These are phyloP conservation scores for Crotalus helleri DNA, from an alignment of 2,113 vertebrate genomes.

Conservation along the genomic window DNA sequence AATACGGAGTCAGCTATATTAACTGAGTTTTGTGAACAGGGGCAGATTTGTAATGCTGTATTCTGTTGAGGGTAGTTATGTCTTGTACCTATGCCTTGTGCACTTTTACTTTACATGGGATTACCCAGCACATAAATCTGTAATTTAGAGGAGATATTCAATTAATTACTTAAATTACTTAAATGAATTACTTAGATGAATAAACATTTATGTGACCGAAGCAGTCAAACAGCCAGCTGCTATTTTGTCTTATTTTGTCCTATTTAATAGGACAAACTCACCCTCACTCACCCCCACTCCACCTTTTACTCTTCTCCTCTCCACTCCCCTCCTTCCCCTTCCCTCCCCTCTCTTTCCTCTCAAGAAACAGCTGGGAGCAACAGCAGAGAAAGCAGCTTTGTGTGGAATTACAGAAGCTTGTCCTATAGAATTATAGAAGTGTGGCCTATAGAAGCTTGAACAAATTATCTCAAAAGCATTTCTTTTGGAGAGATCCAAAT, in stretches of 20 bases:
- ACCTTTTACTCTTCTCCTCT: not conserved
- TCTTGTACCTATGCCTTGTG: not conserved
- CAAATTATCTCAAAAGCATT: not conserved
- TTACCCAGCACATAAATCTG: not conserved
- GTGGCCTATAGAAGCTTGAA: not conserved
- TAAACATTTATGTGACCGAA: not conserved
- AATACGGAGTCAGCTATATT: not conserved
- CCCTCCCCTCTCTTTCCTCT: not conserved
- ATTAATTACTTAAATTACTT: not conserved
- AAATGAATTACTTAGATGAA: not conserved
- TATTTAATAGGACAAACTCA: not conserved
- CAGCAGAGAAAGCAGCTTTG: not conserved
- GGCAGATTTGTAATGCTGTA: not conserved
- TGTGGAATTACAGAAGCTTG: not conserved
- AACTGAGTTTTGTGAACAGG: not conserved
- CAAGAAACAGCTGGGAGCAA: not conserved
- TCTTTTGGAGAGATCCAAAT: not conserved
- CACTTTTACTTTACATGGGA: not conserved
- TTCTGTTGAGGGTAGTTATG: not conserved
- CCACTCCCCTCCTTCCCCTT: fast-evolving
- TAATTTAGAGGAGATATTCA: not conserved
- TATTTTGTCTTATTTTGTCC: not conserved
- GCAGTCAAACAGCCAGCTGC: not conserved
- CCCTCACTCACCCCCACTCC: not conserved
- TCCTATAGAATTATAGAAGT: not conserved